phyloP scores from a whole-genome alignment of 92 coral and sea anemone species.

The Epizoanthus ramosus region DNA sequence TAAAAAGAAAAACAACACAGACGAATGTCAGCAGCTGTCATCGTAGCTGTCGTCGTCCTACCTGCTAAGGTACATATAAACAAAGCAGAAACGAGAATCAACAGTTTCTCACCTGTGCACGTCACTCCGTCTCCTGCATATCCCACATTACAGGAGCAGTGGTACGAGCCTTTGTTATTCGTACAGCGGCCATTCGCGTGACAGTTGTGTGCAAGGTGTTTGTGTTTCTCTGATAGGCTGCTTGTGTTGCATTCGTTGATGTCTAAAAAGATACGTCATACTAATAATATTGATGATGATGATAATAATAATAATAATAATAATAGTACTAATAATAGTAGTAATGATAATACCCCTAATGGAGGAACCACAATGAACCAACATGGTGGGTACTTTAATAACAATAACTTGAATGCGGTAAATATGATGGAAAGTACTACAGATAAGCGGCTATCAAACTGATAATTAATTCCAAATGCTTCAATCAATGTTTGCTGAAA shows the following conservation, averaged over 20 bases:
- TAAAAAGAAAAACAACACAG: too few relatives aligned
- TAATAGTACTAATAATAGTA: too few relatives aligned
- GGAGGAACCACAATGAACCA: too few relatives aligned
- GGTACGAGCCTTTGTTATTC: slow-evolving; percentile 71
- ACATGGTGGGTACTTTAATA: too few relatives aligned
- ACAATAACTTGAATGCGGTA: too few relatives aligned
- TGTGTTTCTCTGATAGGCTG: slow-evolving; percentile 40
- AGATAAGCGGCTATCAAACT: neutral
- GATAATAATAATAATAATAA: neutral
- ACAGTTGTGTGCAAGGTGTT: slow-evolving; percentile 67
- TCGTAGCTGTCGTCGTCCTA: too few relatives aligned
- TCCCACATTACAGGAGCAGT: slow-evolving; percentile 67
- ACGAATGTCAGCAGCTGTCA: too few relatives aligned
- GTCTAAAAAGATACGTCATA: slow-evolving; percentile 47
- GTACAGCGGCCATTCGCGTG: slow-evolving; percentile 76
- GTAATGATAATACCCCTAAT: too few relatives aligned
- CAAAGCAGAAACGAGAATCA: too few relatives aligned
- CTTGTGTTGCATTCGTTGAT: slow-evolving; percentile 67
- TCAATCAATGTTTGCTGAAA: neutral
- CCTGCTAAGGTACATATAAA: too few relatives aligned
- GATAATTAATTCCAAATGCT: neutral
- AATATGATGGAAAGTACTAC: too few relatives aligned
- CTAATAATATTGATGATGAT: neutral
- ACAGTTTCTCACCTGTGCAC: slow-evolving; percentile 53
- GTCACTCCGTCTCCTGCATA: slow-evolving; percentile 70